phyloP scores from a whole-genome alignment of 2,888 invertebrate species.

The Diarsia dahlii region DNA sequence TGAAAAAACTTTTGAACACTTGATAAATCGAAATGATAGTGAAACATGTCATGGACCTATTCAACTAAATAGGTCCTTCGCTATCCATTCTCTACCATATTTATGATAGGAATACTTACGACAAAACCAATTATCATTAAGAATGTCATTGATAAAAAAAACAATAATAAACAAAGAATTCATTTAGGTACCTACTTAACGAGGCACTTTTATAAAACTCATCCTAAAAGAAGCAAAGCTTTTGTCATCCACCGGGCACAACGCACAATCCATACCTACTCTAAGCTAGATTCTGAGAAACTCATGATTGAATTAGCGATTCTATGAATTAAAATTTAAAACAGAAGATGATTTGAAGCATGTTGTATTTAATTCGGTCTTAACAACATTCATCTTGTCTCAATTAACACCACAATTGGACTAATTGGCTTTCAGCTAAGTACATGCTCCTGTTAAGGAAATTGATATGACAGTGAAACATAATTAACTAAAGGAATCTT shows the following conservation, averaged over 20 bases:
- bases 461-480: slow-evolving; percentile 35
- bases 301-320: slow-evolving; percentile 20
- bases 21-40: too few species aligned
- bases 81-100: not conserved
- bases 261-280: not conserved
- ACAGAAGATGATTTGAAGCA: not conserved
- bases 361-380: slow-evolving; percentile 16
- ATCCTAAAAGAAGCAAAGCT: not conserved
- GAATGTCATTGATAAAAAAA: slow-evolving; percentile 1
- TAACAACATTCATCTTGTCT: slow-evolving; percentile 24
- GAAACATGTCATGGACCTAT: not conserved
- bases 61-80: not conserved
- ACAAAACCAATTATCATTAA: slow-evolving; percentile 15
- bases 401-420: slow-evolving; percentile 48
- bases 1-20: not conserved
- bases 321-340: not conserved
- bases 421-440: slow-evolving; percentile 24
- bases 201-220: not conserved
- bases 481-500: slow-evolving; percentile 16
- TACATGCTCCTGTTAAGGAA: not conserved
- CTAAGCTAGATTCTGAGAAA: not conserved
- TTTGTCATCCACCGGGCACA: not conserved
- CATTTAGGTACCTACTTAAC: too few species aligned
- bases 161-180: slow-evolving; percentile 1
- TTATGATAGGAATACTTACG: not conserved